Evolutionary conservation across 2,113 vertebrate genomes (phyloP), one percentile per base, ranked within the genome.

Genomic region (Danio rerio): DNA sequence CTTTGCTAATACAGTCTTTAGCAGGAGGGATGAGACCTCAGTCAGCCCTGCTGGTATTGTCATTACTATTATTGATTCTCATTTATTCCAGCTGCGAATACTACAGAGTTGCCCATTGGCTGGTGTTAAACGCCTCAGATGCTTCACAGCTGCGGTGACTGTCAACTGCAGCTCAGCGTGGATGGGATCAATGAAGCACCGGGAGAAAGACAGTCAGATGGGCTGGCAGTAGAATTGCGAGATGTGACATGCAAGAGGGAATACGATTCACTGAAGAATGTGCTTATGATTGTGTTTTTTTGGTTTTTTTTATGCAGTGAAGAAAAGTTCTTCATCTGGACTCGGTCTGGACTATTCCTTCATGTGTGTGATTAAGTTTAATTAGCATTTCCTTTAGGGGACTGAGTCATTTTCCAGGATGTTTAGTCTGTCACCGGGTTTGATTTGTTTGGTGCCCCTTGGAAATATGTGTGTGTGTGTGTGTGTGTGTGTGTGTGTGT

Each of bases 1-100:
- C 59, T 66, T 78, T 43, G 18, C 9, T 58, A 74, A 82, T 65
- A 40, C 56, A 42, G 56, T 3, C 9, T 66, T 61, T 65, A 47
- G 56, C 63, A 42, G 63, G 55, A 65, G 21, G 81, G 47, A 59
- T 52, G 40, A 53, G 81, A 55, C 73, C 85, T 16, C 43, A 15
- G 59, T 12, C 18, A 21, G 56, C 52, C 40, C 76, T 15, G 52
- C 70, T 50, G 59, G 65, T 71, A 53, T 81, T 81, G 70, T 78
- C 83, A 58, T 73, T 66, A 80, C 16, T 45, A 62, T 43, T 72
- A 81, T 82, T 62, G 40, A 73, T 76, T 81, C 16, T 53, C 76
- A 69, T 88, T 73, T 80, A 68, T 74, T 85, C 78, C 73, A 61
- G 72, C 81, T 76, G 80, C 59, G 72, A 76, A 69, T 59, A 42